phyloP scores from a whole-genome alignment of 2,797 vertebrate species.

The Alfaro cultratus region DNA sequence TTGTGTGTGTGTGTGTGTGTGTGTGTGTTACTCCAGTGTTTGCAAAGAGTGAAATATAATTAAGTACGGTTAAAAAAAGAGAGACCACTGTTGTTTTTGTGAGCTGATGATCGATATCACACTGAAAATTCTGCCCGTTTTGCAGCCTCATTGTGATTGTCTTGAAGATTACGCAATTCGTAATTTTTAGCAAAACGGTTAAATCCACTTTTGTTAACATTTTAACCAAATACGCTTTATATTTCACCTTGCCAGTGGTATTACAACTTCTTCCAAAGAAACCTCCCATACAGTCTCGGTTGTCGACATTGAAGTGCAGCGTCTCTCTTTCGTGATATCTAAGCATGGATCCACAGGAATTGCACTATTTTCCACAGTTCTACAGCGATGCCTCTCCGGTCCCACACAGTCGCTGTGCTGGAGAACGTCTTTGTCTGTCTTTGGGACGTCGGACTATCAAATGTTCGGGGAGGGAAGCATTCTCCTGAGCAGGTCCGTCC shows the following conservation, averaged over 20 bases:
- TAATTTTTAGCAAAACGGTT: conserved; percentile 15
- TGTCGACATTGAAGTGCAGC: conserved; percentile 43
- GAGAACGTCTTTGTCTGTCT: conserved; percentile 23
- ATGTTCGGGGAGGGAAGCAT: conserved; percentile 19
- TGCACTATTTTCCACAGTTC: conserved; percentile 61
- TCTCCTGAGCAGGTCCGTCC: conserved; percentile 42
- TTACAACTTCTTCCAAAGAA: conserved; percentile 28
- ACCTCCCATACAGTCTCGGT: conserved; percentile 13
- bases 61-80: conserved; percentile 60
- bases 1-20: conserved; percentile 1
- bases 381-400: conserved; percentile 43
- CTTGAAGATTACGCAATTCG: conserved; percentile 37
- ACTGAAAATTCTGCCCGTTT: conserved; percentile 28
- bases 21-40: conserved; percentile 79
- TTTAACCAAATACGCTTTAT: conserved; percentile 29
- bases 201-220: conserved; percentile 24
- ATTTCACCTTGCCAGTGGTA: conserved; percentile 33
- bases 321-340: conserved; percentile 61
- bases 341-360: conserved; percentile 48
- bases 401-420: conserved; percentile 18
- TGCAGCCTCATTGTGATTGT: conserved; percentile 36
- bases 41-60: conserved; percentile 74
- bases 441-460: conserved; percentile 22
- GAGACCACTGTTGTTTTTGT: conserved; percentile 45
- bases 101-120: conserved; percentile 55